Evolutionary conservation across 2,888 invertebrate species (phyloP).

Genomic region (Pristionchus arcanus): DNA sequence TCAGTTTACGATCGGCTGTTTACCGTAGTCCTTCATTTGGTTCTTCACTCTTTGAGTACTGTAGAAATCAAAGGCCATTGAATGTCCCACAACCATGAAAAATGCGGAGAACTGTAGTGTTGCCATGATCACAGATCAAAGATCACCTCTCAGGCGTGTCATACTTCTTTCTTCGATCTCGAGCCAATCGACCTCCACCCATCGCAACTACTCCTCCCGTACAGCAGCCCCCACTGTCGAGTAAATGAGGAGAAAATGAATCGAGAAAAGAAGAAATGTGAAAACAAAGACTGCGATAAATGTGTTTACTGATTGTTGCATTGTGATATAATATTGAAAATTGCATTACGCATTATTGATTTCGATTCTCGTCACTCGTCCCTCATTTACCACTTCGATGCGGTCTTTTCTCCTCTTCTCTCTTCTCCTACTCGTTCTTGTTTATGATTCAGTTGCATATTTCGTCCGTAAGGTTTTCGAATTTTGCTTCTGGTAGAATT

Average conservation of each 20-base stretch:
- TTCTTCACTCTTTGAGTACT: too few relatives aligned
- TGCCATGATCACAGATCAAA: not conserved
- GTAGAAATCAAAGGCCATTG: not conserved
- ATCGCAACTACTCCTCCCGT: not conserved
- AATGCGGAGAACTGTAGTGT: too few relatives aligned
- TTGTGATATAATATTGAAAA: too few relatives aligned
- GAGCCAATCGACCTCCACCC: not conserved
- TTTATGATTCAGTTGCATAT: not conserved
- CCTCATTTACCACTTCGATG: not conserved
- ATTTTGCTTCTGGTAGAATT: too few relatives aligned
- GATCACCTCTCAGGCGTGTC: not conserved
- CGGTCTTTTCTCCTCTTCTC: not conserved
- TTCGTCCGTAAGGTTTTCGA: not conserved
- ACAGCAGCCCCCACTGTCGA: not conserved
- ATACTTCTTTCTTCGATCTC: not conserved
- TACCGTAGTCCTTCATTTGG: not conserved
- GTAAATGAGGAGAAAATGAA: not conserved
- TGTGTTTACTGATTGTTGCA: not conserved
- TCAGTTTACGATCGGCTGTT: not conserved
- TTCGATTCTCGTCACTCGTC: not conserved
- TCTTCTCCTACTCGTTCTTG: not conserved
- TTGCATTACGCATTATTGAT: too few relatives aligned
- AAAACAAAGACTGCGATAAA: conserved; percentile 16
- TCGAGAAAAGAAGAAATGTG: not conserved
- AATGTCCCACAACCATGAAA: too few relatives aligned